These are phyloP conservation scores for Neuroterus valhalla DNA, from an alignment of 1,140 invertebrate species.

Conservation along the genomic window DNA sequence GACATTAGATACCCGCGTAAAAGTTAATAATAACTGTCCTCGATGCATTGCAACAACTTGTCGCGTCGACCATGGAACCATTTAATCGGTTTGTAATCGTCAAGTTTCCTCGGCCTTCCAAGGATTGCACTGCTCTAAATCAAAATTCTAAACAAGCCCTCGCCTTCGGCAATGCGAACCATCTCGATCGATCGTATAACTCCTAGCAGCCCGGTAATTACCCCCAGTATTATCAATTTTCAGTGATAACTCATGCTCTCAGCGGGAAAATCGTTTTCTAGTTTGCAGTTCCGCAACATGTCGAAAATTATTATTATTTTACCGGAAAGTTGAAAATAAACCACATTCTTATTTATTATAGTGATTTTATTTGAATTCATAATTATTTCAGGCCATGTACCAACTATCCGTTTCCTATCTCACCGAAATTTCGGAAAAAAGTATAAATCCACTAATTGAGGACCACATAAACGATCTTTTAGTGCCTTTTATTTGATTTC, in stretches of 20 bases:
- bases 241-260: neutral
- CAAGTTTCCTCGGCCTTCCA: neutral
- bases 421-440: neutral
- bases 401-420: too few relatives aligned
- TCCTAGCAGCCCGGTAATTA: neutral
- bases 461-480: too few relatives aligned
- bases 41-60: constrained; percentile 7
- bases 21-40: constrained; percentile 32
- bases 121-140: neutral
- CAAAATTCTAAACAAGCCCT: neutral
- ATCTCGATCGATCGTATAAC: neutral
- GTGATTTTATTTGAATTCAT: too few relatives aligned
- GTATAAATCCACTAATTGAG: neutral
- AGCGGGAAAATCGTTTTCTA: too few relatives aligned
- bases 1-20: constrained; percentile 19
- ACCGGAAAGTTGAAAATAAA: too few relatives aligned
- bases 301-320: too few relatives aligned
- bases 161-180: neutral
- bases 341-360: too few relatives aligned
- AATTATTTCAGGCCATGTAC: too few relatives aligned
- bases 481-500: too few relatives aligned
- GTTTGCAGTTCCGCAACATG: too few relatives aligned
- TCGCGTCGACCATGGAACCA: neutral
- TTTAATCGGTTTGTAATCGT: constrained; percentile 17
- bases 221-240: neutral